Evolutionary conservation across 2,797 vertebrate species (phyloP).

Genomic region (Xiphophorus birchmanni): DNA sequence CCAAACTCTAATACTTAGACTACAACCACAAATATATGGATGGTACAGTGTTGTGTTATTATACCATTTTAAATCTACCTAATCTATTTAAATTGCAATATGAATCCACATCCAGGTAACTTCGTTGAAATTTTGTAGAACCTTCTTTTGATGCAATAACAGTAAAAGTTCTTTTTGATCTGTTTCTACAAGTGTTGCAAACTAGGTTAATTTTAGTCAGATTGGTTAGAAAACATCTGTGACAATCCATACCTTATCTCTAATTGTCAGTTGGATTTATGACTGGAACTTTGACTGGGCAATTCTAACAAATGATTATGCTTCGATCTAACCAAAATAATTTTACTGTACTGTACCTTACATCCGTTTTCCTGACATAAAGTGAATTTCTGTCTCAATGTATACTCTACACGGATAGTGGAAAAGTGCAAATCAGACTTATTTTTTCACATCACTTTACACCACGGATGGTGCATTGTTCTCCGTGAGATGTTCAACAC

Average conservation of each 20-base stretch:
- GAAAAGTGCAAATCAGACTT: background rate
- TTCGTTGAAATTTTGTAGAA: background rate
- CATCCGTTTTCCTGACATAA: background rate
- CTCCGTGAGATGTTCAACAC: no score
- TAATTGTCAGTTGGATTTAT: background rate
- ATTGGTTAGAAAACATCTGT: background rate
- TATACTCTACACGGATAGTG: no score
- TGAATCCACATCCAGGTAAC: background rate
- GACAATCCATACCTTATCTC: background rate
- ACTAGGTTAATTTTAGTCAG: background rate
- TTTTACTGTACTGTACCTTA: background rate
- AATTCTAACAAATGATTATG: background rate
- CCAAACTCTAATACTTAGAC: background rate
- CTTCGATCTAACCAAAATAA: background rate
- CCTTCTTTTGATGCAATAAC: background rate
- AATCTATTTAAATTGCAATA: background rate
- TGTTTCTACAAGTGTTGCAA: background rate
- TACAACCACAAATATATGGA: background rate
- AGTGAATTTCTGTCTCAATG: background rate
- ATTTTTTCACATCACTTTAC: background rate
- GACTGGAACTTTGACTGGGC: background rate
- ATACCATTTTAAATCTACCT: background rate
- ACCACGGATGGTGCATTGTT: no score
- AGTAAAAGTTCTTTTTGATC: background rate
- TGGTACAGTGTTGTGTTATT: background rate